Evolutionary conservation across 2,888 invertebrate genomes (phyloP).

Genomic region (Andricus quercusramuli): DNA sequence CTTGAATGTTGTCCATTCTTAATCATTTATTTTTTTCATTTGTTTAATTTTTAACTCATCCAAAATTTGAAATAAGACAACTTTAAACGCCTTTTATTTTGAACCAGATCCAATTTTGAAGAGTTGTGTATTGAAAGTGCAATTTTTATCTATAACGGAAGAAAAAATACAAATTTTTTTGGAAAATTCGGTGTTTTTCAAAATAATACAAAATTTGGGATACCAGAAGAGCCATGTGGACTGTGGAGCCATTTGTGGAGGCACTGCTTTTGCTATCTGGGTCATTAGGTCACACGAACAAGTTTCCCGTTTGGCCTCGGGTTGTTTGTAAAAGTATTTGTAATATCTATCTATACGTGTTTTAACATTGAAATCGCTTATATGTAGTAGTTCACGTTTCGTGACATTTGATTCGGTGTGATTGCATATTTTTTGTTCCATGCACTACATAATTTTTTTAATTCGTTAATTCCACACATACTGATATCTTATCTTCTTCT

Average conservation of each 20-base stretch:
- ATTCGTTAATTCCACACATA: background rate
- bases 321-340: slow-evolving; percentile 41
- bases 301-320: slow-evolving; percentile 72
- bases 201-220: slow-evolving; percentile 41
- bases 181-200: slow-evolving; percentile 44
- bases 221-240: slow-evolving; percentile 37
- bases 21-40: too few species aligned
- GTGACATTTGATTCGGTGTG: slow-evolving; percentile 6
- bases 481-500: background rate
- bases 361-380: slow-evolving; percentile 6
- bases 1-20: too few species aligned
- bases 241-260: slow-evolving; percentile 52
- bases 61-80: too few species aligned
- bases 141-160: too few species aligned
- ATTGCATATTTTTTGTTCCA: background rate
- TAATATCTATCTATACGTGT: slow-evolving; percentile 12
- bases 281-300: slow-evolving; percentile 73
- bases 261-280: slow-evolving; percentile 63
- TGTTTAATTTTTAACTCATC: too few species aligned
- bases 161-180: background rate
- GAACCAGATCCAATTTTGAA: too few species aligned
- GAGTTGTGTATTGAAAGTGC: too few species aligned
- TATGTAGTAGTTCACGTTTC: slow-evolving; percentile 8
- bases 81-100: too few species aligned
- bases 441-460: background rate